Base-by-base conservation (phyloP, 2,797 vertebrate genomes). In the Sebastes glaucus region DNA sequence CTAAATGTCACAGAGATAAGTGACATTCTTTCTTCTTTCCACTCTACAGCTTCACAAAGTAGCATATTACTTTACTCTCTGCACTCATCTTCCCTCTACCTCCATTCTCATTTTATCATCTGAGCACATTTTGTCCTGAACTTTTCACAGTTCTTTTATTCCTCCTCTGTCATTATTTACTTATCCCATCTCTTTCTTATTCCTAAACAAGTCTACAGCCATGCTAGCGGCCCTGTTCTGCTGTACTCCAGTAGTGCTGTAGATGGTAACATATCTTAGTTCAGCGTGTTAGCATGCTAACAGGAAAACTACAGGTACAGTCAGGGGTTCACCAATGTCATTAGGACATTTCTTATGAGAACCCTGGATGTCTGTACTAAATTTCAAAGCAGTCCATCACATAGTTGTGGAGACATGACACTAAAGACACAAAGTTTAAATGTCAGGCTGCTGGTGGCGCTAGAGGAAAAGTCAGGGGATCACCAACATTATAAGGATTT, bases 1-100 rank as follows among this genome's bases (percentile, higher is more conserved):
- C 65, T 72, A 74, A 91, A 90, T 86, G 71, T 78, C 80, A 85
- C 32, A 68, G 63, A 85, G 61, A 78, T 74, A 74, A 71, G 59
- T 71, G 20, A 53, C 57, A 82, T 82, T 23, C 53, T 56, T 81
- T 82, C 46, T 27, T 46, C 28, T 62, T 66, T 81, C 55, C 49
- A 56, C 69, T 76, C 7, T 53, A 25, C 22, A 35, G 61, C 73
- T 81, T 85, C 49, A n/a, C 23, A 13, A 78, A 49, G 22, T 53
- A 22, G 68, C 33, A 38, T n/a, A 35, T 38, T 23, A 67, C 53
- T 57, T 57, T 1, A 8, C 66, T 78, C 28, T 73, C 16, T 27
- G 6, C 13, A n/a, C 16, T 73, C 14, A 22, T 70, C 20, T 62
- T 61, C 27, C 7, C 18, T 63, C 7, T 46, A 11, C 20, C 11